phyloP scores from a whole-genome alignment of 2,888 invertebrate genomes.

The Amiota communis region DNA sequence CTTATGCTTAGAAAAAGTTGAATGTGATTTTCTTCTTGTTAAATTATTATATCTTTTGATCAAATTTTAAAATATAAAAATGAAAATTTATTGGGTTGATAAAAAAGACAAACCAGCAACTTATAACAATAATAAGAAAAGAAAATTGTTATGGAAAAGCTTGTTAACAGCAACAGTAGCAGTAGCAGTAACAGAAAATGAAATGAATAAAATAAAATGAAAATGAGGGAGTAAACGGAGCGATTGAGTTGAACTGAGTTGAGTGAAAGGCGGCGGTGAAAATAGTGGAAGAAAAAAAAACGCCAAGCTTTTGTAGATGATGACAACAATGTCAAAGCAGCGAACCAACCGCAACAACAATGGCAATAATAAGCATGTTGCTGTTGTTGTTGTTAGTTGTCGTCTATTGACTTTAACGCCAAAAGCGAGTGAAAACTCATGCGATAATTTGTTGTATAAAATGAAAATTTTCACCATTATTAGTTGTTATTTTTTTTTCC shows the following conservation, averaged over 20 bases:
- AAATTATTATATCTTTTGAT: conserved; percentile 3
- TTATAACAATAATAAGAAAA: conserved; percentile 20
- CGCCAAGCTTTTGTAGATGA: background rate
- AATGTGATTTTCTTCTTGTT: conserved; percentile 26
- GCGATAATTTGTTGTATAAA: conserved; percentile 68
- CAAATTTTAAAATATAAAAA: background rate
- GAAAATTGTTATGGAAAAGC: conserved; percentile 20
- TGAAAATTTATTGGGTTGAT: no score
- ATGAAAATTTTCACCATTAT: conserved; percentile 64
- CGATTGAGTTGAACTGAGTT: background rate
- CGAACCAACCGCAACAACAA: conserved; percentile 31
- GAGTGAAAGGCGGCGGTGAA: conserved; percentile 47
- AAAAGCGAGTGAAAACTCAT: conserved; percentile 62
- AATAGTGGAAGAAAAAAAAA: conserved; percentile 39
- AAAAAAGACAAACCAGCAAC: background rate
- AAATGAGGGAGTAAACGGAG: background rate
- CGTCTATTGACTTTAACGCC: conserved; percentile 27
- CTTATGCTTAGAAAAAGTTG: conserved; percentile 44
- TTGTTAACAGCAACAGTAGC: background rate
- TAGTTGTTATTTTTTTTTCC: conserved; percentile 35
- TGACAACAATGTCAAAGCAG: background rate
- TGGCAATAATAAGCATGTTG: conserved; percentile 22
- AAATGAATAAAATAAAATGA: background rate
- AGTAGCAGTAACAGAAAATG: background rate
- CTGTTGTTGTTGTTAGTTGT: background rate